Percentiles rank a stretch among this genome's conserved stretches.
Evolutionary conservation across 2,113 vertebrate genomes (phyloP).

Genomic region (Xerus inauris): DNA sequence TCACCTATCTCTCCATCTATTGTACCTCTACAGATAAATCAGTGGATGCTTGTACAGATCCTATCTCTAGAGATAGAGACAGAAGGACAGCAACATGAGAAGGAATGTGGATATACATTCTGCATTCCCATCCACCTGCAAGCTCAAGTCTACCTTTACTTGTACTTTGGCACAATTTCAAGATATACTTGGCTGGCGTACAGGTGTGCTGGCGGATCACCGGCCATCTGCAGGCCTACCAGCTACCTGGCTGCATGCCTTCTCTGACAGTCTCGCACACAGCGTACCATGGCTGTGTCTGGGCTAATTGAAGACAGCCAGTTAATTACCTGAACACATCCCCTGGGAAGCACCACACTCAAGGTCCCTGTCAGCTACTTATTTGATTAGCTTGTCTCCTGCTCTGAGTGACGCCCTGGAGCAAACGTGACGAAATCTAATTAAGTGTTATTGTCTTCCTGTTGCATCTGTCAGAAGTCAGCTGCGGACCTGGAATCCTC

Average conservation of each 20-base stretch:
- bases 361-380: neutral
- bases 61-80: neutral
- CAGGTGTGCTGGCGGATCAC: neutral
- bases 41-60: neutral
- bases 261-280: neutral
- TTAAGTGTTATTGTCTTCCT: neutral
- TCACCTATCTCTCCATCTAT: neutral
- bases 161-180: neutral
- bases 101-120: neutral
- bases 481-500: neutral
- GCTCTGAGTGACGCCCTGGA: neutral
- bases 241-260: neutral
- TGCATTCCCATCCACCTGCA: neutral
- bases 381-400: neutral
- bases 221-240: neutral
- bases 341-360: neutral
- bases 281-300: neutral
- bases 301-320: neutral
- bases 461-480: neutral
- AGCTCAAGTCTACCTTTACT: neutral
- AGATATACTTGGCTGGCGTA: neutral
- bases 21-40: neutral
- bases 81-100: neutral
- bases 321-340: neutral
- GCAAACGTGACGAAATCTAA: neutral